phyloP scores from a whole-genome alignment of 53 echinoderm and acorn worm species.

The Patiria pectinifera region DNA sequence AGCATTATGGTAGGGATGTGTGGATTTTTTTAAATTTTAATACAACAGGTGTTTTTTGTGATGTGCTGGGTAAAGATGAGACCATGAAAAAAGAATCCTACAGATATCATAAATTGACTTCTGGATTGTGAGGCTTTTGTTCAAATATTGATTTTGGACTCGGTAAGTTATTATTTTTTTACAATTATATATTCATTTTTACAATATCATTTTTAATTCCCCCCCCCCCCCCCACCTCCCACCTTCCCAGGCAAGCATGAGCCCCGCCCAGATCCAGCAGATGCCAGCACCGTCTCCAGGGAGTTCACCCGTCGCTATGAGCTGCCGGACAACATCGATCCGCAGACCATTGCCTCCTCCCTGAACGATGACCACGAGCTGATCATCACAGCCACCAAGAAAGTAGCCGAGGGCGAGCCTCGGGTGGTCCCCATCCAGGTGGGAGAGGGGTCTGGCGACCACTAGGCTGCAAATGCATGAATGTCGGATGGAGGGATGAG shows the following conservation, averaged over 20 bases:
- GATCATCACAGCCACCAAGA: conserved; percentile 69
- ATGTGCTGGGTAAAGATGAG: too few relatives aligned
- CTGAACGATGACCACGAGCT: conserved; percentile 68
- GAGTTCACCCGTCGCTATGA: conserved; percentile 76
- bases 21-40: too few relatives aligned
- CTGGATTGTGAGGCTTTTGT: too few relatives aligned
- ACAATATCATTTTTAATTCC: too few relatives aligned
- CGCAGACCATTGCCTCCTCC: conserved; percentile 68
- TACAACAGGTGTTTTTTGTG: too few relatives aligned
- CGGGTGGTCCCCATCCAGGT: conserved; percentile 29
- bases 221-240: too few relatives aligned
- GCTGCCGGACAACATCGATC: conserved; percentile 74
- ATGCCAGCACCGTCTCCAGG: conserved; percentile 57
- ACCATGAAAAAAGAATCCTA: too few relatives aligned
- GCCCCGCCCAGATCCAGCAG: conserved; percentile 65
- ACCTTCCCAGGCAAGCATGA: conserved; percentile 58
- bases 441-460: not conserved
- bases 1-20: too few relatives aligned
- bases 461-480: not conserved
- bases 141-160: not conserved
- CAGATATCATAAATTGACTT: too few relatives aligned
- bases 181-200: too few relatives aligned
- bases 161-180: not conserved
- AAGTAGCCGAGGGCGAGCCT: conserved; percentile 53
- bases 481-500: not conserved